Percentiles rank a stretch among this genome's conserved stretches.
These are phyloP conservation scores for Limosa lapponica DNA, from an alignment of 2,797 vertebrate species.

Conservation along the genomic window DNA sequence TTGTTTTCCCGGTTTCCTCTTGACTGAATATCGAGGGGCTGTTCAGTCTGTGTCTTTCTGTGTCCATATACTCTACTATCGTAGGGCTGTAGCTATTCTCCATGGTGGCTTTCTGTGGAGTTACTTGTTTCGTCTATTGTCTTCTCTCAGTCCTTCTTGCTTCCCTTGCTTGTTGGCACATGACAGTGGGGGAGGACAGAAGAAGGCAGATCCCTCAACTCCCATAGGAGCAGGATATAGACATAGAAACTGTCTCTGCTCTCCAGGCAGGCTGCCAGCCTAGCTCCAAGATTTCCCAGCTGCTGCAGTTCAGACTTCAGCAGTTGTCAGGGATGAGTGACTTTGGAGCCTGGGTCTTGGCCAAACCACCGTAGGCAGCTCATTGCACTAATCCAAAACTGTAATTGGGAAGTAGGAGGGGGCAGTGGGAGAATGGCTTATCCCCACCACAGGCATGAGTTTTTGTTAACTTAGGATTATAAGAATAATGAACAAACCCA, in stretches of 20 bases:
- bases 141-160: neutral
- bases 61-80: neutral
- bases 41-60: neutral
- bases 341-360: neutral
- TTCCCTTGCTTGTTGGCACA: neutral
- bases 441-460: neutral
- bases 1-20: neutral
- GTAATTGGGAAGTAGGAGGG: neutral
- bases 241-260: neutral
- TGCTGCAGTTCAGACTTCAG: conserved; percentile 9
- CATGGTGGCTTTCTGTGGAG: neutral
- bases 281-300: conserved; percentile 5
- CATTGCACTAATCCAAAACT: conserved; percentile 8
- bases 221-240: neutral
- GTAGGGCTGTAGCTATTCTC: neutral
- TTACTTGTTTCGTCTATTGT: neutral
- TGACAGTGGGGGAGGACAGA: neutral
- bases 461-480: conserved; percentile 52
- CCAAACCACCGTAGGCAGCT: conserved; percentile 30
- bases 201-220: neutral
- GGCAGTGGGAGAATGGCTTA: neutral
- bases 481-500: conserved; percentile 43
- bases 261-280: neutral
- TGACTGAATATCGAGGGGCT: neutral
- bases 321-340: conserved; percentile 37